Conservation (phyloP, 1,140 invertebrate genomes). For the Laupala kohalensis region DNA sequence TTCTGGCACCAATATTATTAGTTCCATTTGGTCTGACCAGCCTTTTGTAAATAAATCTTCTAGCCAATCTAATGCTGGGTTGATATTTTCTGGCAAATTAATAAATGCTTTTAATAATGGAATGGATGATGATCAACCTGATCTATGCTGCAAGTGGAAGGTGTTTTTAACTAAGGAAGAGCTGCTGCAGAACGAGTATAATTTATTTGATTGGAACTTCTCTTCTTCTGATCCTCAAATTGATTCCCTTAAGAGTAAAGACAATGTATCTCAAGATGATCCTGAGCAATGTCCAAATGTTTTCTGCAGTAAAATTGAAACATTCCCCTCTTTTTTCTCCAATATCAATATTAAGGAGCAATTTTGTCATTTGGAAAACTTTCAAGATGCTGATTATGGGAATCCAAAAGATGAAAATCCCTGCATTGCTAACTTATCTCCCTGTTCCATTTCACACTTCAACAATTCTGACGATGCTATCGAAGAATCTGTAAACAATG, state of each 20-base stretch:
- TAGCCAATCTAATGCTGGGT: background rate
- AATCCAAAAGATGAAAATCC: background rate
- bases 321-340: background rate
- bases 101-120: background rate
- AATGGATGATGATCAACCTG: background rate
- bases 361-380: background rate
- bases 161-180: background rate
- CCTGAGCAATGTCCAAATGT: background rate
- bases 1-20: slow-evolving; percentile 30
- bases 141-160: background rate
- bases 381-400: background rate
- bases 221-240: background rate
- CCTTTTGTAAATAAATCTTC: slow-evolving; percentile 1
- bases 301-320: background rate
- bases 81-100: background rate
- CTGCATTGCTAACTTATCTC: background rate
- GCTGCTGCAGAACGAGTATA: background rate
- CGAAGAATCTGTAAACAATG: background rate
- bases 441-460: background rate
- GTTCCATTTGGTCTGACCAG: slow-evolving; percentile 28
- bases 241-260: background rate
- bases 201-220: background rate
- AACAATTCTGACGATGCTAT: background rate
- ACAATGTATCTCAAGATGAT: background rate
- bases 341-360: background rate